Conservation (phyloP, 2,888 invertebrate species). For the Ormyrus nitidulus region DNA sequence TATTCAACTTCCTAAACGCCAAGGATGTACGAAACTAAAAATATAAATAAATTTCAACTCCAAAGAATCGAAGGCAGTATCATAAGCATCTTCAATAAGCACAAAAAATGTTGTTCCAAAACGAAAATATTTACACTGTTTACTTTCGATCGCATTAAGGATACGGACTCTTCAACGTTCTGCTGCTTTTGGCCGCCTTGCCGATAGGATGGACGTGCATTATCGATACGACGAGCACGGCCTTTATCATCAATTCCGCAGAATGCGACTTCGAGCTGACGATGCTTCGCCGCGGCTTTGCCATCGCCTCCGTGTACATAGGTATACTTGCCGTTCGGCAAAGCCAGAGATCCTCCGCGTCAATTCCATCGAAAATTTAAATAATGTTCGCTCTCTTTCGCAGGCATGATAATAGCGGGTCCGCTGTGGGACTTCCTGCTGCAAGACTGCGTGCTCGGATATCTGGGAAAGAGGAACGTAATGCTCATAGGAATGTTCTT, state of each 20-base stretch:
- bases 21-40: too few relatives aligned
- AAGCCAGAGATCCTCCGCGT: too few relatives aligned
- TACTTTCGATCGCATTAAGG: slow-evolving; percentile 61
- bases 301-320: slow-evolving; percentile 84
- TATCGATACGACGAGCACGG: slow-evolving; percentile 84
- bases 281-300: slow-evolving; percentile 82
- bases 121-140: background rate
- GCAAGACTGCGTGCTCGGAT: slow-evolving; percentile 83
- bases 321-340: slow-evolving; percentile 74
- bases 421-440: slow-evolving; percentile 87
- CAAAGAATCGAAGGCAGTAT: too few relatives aligned
- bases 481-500: slow-evolving; percentile 82
- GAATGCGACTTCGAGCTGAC: slow-evolving; percentile 85
- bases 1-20: too few relatives aligned
- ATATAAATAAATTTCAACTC: too few relatives aligned
- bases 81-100: too few relatives aligned
- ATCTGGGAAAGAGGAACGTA: slow-evolving; percentile 82
- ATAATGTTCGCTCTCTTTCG: slow-evolving; percentile 46
- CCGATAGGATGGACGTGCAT: slow-evolving; percentile 83
- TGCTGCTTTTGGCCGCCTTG: slow-evolving; percentile 78
- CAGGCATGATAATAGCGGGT: slow-evolving; percentile 87
- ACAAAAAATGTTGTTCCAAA: too few relatives aligned
- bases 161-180: slow-evolving; percentile 83
- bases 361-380: background rate
- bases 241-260: slow-evolving; percentile 85